Evolutionary conservation across 2,797 vertebrate species (phyloP), one percentile per base, ranked within the genome.

Genomic region (Eospalax fontanierii): DNA sequence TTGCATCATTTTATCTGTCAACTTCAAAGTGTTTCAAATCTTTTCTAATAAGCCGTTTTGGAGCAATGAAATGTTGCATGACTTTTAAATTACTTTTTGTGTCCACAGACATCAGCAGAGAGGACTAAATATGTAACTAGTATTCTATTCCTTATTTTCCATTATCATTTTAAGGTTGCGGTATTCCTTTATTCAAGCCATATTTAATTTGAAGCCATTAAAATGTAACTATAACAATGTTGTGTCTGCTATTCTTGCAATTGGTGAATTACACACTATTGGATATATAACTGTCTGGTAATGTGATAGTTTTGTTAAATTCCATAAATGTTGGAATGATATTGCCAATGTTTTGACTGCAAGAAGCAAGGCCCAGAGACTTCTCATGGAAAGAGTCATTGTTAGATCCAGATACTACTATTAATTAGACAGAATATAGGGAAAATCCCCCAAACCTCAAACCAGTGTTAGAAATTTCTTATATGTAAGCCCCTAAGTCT

Each of bases 301-400:
- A 97, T 91, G 7, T 38, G 74, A 65, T 91, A 81, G 63, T 93
- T 97, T 95, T 89, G 73, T 85, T 86, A 43, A 90, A 90, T 95
- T 86, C 78, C 73, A 80, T 73, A 90, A n/a, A 35, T 73, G 16
- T 66, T 91, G 21, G 75, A 79, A 94, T 85, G 65, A 78, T 93
- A 83, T 90, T 89, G 40, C 50, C 50, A 46, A 14, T 81, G 54
- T 73, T 95, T 95, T 90, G 18, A 93, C 76, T 96, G 90, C 33
- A 92, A 82, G 28, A 80, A 83, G 46, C 85, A 35, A 14, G n/a
- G 54, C 22, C 35, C 33, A 84, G 59, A 54, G 40, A 4, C 24
- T 70, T 93, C n/a, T n/a, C 22, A 22, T 50, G n/a, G 61, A 86
- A 70, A 81, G 38, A 30, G 28, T 61, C 78, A 84, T 88, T 65